Evolutionary conservation across 2,888 invertebrate species (phyloP), one percentile per base, ranked within the genome.

Genomic region (Lysandra bellargus): DNA sequence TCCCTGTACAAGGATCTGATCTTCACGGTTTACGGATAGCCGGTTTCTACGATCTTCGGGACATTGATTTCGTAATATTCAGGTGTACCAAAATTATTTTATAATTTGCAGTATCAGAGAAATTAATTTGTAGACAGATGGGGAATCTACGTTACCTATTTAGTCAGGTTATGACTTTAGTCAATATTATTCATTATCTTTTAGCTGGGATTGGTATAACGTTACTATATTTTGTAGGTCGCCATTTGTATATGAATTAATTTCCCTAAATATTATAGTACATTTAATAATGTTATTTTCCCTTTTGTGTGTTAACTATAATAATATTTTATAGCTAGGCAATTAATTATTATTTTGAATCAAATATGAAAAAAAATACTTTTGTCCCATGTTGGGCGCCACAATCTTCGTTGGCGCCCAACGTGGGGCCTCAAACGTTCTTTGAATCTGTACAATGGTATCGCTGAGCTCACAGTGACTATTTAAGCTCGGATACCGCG

Each of bases 21-120:
- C 69, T 69, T 69, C 69, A 69, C 69, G 37, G 69, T 69, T 69
- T 69, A 69, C 33, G 69, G 69, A 14, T 69, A 33, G 69, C 69
- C 69, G 33, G 69, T 37, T 69, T 37, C 33, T 37, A 37, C 17
- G 33, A 14, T 69, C 33, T 33, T 33, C 14, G 69, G 69, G 9
- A 69, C 37, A 69, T 69, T 69, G 69, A 33, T 33, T 69, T 69
- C 17, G 17, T 69, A 69, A 69, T 69, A 33, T 69, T 69, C 1
- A 69, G 17, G 37, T 5, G 37, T 69, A 17, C 33, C 5, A 69
- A 69, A 69, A 69, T 37, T 14, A 33, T 69, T 33, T 37, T 5
- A 69, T 37, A 57, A 57, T 61, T 61, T 61, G 61, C 1, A 17
- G 4, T 17, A 57, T 57, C 57, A 17, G 17, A 57, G 57, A 57